These are phyloP conservation scores for Eidolon dupreanum DNA, from an alignment of 2,797 vertebrate genomes.

Conservation along the genomic window DNA sequence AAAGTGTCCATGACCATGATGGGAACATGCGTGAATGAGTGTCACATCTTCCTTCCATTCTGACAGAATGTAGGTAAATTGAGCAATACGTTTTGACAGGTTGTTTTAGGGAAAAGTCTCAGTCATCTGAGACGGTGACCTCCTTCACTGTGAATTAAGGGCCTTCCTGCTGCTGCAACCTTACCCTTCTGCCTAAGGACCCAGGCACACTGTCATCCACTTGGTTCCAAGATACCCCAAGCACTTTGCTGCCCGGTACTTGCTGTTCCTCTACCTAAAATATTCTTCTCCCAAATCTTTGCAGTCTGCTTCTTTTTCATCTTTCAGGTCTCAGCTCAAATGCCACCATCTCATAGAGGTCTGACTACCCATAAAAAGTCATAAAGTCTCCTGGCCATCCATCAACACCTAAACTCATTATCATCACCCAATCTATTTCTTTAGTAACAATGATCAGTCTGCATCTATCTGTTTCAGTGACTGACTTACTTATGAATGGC, in stretches of 20 bases:
- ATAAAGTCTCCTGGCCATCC: not conserved
- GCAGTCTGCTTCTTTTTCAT: not conserved
- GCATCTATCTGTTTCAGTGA: not conserved
- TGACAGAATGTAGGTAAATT: not conserved
- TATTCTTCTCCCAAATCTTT: constrained; percentile 9
- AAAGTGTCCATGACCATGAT: not conserved
- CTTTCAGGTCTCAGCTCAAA: constrained; percentile 19
- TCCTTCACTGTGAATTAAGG: not conserved
- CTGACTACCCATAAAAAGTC: not conserved
- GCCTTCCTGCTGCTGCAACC: not conserved
- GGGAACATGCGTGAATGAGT: not conserved
- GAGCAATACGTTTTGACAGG: not conserved
- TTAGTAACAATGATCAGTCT: not conserved
- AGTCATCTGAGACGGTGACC: not conserved
- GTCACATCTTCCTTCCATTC: not conserved
- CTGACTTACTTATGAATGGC: not conserved
- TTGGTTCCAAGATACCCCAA: not conserved
- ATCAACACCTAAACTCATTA: not conserved
- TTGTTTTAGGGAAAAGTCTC: not conserved
- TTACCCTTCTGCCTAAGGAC: not conserved
- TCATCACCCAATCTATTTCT: not conserved
- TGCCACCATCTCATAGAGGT: not conserved
- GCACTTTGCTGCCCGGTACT: not conserved
- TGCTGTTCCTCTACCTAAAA: not conserved
- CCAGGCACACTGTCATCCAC: not conserved